Evolutionary conservation across 1,140 invertebrate genomes (phyloP).

Genomic region (Parapsyche elsis): DNA sequence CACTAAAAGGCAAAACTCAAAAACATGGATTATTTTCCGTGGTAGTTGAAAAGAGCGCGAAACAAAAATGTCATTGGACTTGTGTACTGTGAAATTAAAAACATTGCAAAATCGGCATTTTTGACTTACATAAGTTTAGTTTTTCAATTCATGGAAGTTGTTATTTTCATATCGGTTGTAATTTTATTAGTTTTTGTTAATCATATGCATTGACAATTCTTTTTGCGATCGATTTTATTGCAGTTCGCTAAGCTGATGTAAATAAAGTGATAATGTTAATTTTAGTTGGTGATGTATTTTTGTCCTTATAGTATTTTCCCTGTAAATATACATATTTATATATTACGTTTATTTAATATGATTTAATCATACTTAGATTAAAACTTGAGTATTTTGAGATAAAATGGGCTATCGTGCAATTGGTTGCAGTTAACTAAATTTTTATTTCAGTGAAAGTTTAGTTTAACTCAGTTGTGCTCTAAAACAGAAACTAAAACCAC

Average conservation of each 20-base stretch:
- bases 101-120: no score
- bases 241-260: neutral
- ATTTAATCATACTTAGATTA: neutral
- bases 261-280: constrained; percentile 18
- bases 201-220: constrained; percentile 16
- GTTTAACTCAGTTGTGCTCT: no score
- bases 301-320: neutral
- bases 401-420: constrained; percentile 36
- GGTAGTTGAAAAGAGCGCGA: no score
- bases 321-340: constrained; percentile 34
- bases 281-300: neutral
- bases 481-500: no score
- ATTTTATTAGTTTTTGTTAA: neutral
- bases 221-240: neutral
- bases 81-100: no score
- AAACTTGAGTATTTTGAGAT: constrained; percentile 1
- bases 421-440: neutral
- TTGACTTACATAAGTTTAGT: no score
- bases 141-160: no score
- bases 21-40: no score
- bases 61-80: no score
- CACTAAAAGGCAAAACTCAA: no score
- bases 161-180: neutral
- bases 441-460: neutral
- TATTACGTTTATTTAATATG: neutral